Base-by-base conservation (phyloP, 2,797 vertebrate genomes). In the Syngnathus rostellatus region DNA sequence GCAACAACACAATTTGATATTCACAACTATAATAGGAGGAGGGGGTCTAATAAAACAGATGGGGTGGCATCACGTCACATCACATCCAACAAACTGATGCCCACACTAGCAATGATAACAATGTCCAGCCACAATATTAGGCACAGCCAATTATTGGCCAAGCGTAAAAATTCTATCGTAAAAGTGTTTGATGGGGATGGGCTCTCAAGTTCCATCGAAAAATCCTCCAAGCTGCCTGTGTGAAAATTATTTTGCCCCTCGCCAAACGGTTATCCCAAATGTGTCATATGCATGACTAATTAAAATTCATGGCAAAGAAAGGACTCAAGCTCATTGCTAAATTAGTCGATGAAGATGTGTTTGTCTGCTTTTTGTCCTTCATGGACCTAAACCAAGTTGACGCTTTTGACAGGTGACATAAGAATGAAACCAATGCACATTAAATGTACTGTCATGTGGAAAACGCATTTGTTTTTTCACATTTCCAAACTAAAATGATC, bases 401-500 rank as follows among this genome's bases (percentile, higher is more conserved):
- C 43, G 25, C 41, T 21, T 73, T 58, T 66, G 63, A 74, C 14
- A 63, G 37, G n/a, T 64, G 39, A 62, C 23, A 65, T 1, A 5
- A 23, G 66, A 75, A 43, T 46, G 31, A 53, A 45, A 67, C 45
- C 11, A 6, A 68, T 61, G 58, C 65, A 48, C 37, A 71, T 77
- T 66, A 71, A 45, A 53, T 61, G 61, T 64, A 66, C 72, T 75
- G 65, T 68, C 66, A 68, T 37, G 40, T 68, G 58, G 57, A 57
- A 55, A 68, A 71, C 23, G 0, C 31, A 10, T 51, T 66, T 61
- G 25, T 72, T 73, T 72, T 60, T 53, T 59, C 7, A n/a, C 65
- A 69, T 68, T 63, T 70, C 69, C 46, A 38, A 5, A 51, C 8
- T 55, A 43, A 78, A 81, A 80, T 83, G 14, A 59, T 63, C 68